phyloP scores from a whole-genome alignment of 1,140 invertebrate genomes.

The Proales similis region DNA sequence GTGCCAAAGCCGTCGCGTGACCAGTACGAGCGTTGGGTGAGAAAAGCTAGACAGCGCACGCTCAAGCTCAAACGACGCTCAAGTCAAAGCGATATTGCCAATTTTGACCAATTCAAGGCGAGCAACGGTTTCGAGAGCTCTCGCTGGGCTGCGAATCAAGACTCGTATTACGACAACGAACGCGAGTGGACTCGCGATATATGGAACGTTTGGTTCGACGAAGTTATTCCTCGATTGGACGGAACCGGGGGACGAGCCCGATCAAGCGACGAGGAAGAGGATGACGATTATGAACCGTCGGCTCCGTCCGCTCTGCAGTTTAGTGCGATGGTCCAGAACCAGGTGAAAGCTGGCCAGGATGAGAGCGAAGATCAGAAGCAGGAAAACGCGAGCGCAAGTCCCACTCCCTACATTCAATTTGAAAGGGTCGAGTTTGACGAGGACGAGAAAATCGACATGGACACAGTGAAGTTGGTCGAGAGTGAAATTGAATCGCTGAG shows the following conservation, averaged over 20 bases:
- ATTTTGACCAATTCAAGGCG: neutral
- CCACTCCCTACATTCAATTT: slow-evolving; percentile 45
- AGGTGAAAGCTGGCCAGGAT: slow-evolving; percentile 36
- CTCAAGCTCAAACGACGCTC: neutral
- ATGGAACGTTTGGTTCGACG: slow-evolving; percentile 53
- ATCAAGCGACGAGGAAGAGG: slow-evolving; percentile 42
- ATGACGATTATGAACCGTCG: slow-evolving; percentile 37
- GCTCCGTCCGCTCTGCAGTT: neutral
- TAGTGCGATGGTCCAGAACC: slow-evolving; percentile 4
- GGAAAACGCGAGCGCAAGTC: slow-evolving; percentile 5
- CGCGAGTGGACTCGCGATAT: slow-evolving; percentile 49
- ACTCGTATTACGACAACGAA: slow-evolving; percentile 41
- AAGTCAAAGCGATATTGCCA: neutral
- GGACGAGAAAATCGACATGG: slow-evolving; percentile 40
- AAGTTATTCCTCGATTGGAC: slow-evolving; percentile 44
- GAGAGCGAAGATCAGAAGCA: slow-evolving; percentile 13
- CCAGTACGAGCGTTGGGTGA: neutral
- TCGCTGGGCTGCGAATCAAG: slow-evolving; percentile 3
- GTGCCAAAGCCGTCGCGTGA: too few species aligned
- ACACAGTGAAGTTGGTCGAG: slow-evolving; percentile 5
- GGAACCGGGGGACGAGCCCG: slow-evolving; percentile 39
- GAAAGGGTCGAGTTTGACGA: slow-evolving; percentile 43
- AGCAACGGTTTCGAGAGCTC: neutral
- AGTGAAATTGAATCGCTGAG: slow-evolving; percentile 27
- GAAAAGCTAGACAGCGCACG: neutral